Evolutionary conservation across 2,113 vertebrate species (phyloP), one percentile per base, ranked within the genome.

Genomic region (Anarhynchus alexandrinus): DNA sequence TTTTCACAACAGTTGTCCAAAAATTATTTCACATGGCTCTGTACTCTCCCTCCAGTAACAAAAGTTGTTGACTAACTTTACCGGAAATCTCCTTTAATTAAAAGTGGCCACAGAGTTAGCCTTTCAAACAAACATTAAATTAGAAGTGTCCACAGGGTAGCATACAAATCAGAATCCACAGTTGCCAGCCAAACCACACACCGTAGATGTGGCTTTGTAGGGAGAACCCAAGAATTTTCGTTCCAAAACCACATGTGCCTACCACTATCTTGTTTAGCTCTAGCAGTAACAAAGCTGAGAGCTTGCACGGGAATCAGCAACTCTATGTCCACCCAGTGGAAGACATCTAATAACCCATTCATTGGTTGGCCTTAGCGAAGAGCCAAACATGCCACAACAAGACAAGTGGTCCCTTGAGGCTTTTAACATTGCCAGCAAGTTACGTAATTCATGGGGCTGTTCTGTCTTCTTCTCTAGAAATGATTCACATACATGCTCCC

Each of bases 181-280:
- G 19, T 54, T 95, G 57, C 88, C 81, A 96, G 94, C 96, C 96
- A 97, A 97, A 96, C 95, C 96, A 94, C 97, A 95, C 1, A 3
- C 83, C 0, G 65, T 84, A 96, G 93, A 95, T 95, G 94, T 94
- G 94, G 97, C 93, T 96, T 96, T 89, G 49, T 62, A 89, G 86
- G 91, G 85, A 96, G 96, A 96, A 87, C 83, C 52, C 77, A 94
- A 82, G 52, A 91, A 80, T 89, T 91, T 89, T 92, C 61, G 47
- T 86, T 95, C 73, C 70, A 93, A 97, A 97, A 93, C 96, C 95
- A 87, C 93, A 94, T 52, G 52, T 91, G 59, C 82, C 90, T 95
- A 54, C 81, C 86, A 66, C 86, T 95, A 94, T 96, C 96, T 94
- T 82, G 72, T 87, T 94, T 79, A 85, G 64, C 52, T 84, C 27